These are phyloP conservation scores for Crax fasciolata DNA, from an alignment of 2,797 vertebrate species.

Conservation along the genomic window DNA sequence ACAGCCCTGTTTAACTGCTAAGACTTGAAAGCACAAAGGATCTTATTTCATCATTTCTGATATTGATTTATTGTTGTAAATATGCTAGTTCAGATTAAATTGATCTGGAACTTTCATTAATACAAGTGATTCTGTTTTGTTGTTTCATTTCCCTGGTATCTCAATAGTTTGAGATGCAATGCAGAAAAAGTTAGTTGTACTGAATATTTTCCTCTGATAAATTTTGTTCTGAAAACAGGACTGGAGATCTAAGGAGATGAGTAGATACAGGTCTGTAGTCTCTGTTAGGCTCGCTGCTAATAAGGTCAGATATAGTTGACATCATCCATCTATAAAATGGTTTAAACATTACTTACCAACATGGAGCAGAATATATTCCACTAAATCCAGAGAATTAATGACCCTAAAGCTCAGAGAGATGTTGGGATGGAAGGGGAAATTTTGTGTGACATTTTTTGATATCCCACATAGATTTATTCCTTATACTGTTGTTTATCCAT, in stretches of 20 bases:
- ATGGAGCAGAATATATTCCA: not conserved
- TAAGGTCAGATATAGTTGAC: not conserved
- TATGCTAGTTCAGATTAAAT: conserved; percentile 83
- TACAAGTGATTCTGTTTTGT: conserved; percentile 70
- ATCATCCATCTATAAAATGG: conserved; percentile 18
- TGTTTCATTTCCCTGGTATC: conserved; percentile 21
- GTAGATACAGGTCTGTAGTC: conserved; percentile 15
- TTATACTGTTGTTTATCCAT: not conserved
- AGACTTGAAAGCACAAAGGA: conserved; percentile 74
- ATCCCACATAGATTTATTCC: not conserved
- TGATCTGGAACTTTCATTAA: conserved; percentile 82
- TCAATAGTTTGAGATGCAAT: conserved; percentile 23
- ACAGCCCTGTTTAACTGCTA: conserved; percentile 52
- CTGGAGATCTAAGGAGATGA: not conserved
- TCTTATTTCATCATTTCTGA: conserved; percentile 85
- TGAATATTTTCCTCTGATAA: conserved; percentile 28
- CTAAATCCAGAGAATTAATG: not conserved
- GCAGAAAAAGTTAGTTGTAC: conserved; percentile 26
- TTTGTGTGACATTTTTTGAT: not conserved
- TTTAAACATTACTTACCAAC: conserved; percentile 46
- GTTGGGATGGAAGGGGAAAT: not conserved
- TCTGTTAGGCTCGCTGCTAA: conserved; percentile 21
- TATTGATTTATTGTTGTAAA: conserved; percentile 86
- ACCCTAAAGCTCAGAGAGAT: not conserved
- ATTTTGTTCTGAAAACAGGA: conserved; percentile 35